Evolutionary conservation across 2,888 invertebrate species (phyloP).

Genomic region (Drosophila quasianomalipes): DNA sequence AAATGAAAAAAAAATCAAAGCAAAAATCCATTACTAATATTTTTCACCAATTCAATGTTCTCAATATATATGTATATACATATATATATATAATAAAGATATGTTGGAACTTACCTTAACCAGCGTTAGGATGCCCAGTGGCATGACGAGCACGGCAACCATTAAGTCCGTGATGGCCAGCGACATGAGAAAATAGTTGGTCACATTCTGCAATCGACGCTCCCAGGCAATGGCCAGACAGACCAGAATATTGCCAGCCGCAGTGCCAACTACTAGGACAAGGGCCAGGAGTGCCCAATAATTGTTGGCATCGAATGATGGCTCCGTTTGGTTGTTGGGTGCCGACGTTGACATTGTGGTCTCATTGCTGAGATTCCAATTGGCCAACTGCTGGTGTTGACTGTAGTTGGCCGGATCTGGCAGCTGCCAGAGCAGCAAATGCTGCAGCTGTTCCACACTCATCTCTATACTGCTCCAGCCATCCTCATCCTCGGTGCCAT

Average conservation of each 20-base stretch:
- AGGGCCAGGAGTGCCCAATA: slow-evolving; percentile 94
- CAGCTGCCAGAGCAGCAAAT: slow-evolving; percentile 52
- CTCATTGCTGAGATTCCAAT: slow-evolving; percentile 54
- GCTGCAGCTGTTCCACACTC: slow-evolving; percentile 55
- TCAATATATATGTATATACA: background rate
- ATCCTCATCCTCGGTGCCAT: slow-evolving; percentile 43
- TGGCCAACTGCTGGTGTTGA: slow-evolving; percentile 24
- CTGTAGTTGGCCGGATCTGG: slow-evolving; percentile 31
- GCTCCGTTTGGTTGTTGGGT: slow-evolving; percentile 4
- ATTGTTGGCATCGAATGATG: slow-evolving; percentile 86
- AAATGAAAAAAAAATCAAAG: background rate
- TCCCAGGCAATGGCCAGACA: slow-evolving; percentile 97
- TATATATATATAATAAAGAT: too few relatives aligned
- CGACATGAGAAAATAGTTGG: slow-evolving; percentile 98
- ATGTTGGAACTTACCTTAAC: slow-evolving; percentile 88
- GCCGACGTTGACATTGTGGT: slow-evolving; percentile 25
- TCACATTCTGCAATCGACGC: slow-evolving; percentile 96
- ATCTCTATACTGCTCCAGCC: slow-evolving; percentile 50
- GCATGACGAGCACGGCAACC: slow-evolving; percentile 98
- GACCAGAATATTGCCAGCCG: slow-evolving; percentile 96
- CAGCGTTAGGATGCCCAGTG: slow-evolving; percentile 93
- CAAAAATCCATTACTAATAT: background rate
- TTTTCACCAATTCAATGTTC: background rate
- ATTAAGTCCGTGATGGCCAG: slow-evolving; percentile 97
- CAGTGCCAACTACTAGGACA: slow-evolving; percentile 93